A percentile compares a stretch with the other conserved stretches of the same genome.
These are phyloP conservation scores for Antigone vipio DNA, from an alignment of 2,113 vertebrate genomes.

Conservation along the genomic window DNA sequence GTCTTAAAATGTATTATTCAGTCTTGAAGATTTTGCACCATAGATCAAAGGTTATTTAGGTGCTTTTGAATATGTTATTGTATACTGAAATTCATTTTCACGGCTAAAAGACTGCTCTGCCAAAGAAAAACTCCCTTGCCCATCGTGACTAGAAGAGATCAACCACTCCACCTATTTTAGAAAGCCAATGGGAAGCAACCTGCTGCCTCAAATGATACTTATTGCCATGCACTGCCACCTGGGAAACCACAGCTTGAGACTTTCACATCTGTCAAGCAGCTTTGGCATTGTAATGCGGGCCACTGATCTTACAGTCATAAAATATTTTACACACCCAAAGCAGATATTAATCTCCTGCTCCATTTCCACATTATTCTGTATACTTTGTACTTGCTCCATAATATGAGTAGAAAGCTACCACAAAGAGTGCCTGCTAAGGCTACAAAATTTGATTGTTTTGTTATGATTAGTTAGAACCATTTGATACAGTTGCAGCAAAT, in stretches of 20 bases:
- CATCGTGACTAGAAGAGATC: not conserved
- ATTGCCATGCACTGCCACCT: not conserved
- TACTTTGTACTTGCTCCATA: not conserved
- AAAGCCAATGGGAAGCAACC: not conserved
- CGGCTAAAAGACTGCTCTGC: not conserved
- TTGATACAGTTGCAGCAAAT: not conserved
- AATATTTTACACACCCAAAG: constrained; percentile 23
- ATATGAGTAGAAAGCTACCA: not conserved
- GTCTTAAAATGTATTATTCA: not conserved
- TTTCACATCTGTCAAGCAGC: constrained; percentile 21
- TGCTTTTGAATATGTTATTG: not conserved
- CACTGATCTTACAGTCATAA: not conserved
- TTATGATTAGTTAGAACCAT: constrained; percentile 11
- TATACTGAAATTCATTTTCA: not conserved
- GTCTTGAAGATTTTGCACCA: not conserved
- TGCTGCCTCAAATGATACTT: not conserved
- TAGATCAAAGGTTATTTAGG: not conserved
- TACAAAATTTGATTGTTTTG: not conserved
- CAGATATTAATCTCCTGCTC: not conserved
- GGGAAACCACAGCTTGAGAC: constrained; percentile 13
- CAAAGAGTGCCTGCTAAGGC: not conserved
- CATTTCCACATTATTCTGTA: not conserved
- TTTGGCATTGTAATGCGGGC: not conserved
- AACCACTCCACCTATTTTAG: not conserved
- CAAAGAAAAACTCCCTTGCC: not conserved